These are phyloP conservation scores for Ceratitis capitata DNA, from an alignment of 1,140 invertebrate genomes.

Conservation along the genomic window DNA sequence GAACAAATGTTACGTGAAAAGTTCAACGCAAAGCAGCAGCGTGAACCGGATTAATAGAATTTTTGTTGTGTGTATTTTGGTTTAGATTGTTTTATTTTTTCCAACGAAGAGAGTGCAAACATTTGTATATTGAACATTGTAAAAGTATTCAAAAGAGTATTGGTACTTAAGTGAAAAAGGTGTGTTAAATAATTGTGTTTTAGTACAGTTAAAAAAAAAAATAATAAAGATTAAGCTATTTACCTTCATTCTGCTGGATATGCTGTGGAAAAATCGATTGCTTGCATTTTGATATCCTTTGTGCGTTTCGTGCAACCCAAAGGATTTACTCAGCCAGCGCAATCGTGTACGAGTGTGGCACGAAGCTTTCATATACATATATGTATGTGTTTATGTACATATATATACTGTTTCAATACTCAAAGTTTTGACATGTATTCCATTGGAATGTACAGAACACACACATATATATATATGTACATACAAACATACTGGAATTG, in stretches of 20 bases:
- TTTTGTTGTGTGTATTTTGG: slow-evolving; percentile 24
- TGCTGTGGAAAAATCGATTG: slow-evolving; percentile 18
- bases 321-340: not conserved
- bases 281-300: slow-evolving; percentile 24
- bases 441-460: slow-evolving; percentile 20
- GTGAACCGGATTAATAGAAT: slow-evolving; percentile 43
- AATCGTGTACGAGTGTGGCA: not conserved
- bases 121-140: not conserved
- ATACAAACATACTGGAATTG: not conserved
- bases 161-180: not conserved
- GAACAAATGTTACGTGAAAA: slow-evolving; percentile 46
- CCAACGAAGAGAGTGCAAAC: not conserved
- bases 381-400: too few species aligned
- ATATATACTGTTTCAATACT: not conserved
- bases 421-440: not conserved
- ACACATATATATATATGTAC: too few species aligned
- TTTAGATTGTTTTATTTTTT: not conserved
- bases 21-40: slow-evolving; percentile 28
- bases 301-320: not conserved
- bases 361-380: not conserved
- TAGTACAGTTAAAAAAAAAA: too few species aligned
- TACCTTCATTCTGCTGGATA: not conserved
- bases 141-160: not conserved
- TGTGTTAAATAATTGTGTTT: not conserved
- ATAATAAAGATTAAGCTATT: not conserved